Evolutionary conservation across 2,888 invertebrate genomes (phyloP), one percentile per base, ranked within the genome.

Genomic region (Synanthedon andrenaeformis): DNA sequence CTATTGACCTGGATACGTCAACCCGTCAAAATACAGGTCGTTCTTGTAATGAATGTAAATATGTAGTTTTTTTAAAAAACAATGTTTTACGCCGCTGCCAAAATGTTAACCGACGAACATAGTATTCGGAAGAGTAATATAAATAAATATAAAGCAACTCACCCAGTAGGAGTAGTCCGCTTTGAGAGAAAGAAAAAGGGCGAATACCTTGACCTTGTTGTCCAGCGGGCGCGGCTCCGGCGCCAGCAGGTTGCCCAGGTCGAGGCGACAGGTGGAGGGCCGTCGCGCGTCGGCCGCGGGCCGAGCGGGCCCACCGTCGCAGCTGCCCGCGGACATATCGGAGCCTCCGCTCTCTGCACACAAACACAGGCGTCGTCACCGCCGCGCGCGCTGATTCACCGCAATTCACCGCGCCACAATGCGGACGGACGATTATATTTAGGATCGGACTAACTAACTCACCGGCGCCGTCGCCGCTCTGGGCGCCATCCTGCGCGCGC

Each of bases 191-290:
- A 35, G 10, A 35, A 35, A 35, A 35, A 35, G 35, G 35, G 35
- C 10, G 35, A 35, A 72, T 83, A 93, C 93, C 90, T 93, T 93
- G 70, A 93, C 92, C 86, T 93, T 93, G 76, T 92, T 92, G 84
- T 92, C 92, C 67, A 88, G 89, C 62, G 88, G 88, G 63, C 92
- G 91, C 76, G 91, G 92, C 76, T 92, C 92, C 64, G 91, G 83
- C 72, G 90, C 90, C 73, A 90, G 88, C 69, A 89, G 88, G 72
- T 89, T 82, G 64, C 91, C 91, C 77, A 92, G 89, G 78, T 92
- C 92, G 64, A 87, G 84, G 77, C 86, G 80, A 74, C 88, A 82
- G 65, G 86, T 84, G 80, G 85, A 80, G 68, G 82, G 75, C 65
- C 83, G 82, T 57, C 81, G 76, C 62, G 54, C 23, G 52, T 28